These are phyloP conservation scores for Poeciliopsis paucimaculata DNA, from an alignment of 2,797 vertebrate genomes.

Conservation along the genomic window DNA sequence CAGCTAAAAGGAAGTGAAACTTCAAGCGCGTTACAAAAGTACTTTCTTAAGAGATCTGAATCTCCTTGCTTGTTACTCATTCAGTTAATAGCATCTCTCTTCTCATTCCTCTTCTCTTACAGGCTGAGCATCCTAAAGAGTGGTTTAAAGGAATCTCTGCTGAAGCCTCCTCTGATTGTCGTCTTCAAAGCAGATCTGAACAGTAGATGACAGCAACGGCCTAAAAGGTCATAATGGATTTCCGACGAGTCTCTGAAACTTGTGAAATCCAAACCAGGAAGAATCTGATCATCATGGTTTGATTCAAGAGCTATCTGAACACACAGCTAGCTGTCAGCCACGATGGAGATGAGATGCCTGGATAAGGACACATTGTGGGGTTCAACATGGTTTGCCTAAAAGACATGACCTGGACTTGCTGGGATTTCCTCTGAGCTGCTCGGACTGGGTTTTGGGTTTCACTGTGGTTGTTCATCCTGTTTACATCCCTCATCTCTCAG, in stretches of 20 bases:
- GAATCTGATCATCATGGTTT: constrained; percentile 14
- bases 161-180: not conserved
- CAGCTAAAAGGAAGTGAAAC: constrained; percentile 66
- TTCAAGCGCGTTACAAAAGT: constrained; percentile 14
- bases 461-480: constrained; percentile 6
- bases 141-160: not conserved
- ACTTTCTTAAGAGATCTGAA: constrained; percentile 2
- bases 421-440: constrained; percentile 16
- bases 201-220: constrained; percentile 8
- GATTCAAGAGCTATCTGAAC: constrained; percentile 21
- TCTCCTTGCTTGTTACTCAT: not conserved
- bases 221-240: constrained; percentile 36
- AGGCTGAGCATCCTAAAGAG: constrained; percentile 24
- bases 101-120: constrained; percentile 10
- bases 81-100: not conserved
- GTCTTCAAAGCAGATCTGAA: constrained; percentile 26
- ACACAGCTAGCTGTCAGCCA: constrained; percentile 43
- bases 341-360: constrained; percentile 46
- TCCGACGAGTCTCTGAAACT: constrained; percentile 18
- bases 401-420: constrained; percentile 24
- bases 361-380: constrained; percentile 30
- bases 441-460: constrained; percentile 21
- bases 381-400: constrained; percentile 34
- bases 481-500: not conserved
- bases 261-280: constrained; percentile 18